These are phyloP conservation scores for Drosophila borborema DNA, from an alignment of 2,888 invertebrate species.

Conservation along the genomic window DNA sequence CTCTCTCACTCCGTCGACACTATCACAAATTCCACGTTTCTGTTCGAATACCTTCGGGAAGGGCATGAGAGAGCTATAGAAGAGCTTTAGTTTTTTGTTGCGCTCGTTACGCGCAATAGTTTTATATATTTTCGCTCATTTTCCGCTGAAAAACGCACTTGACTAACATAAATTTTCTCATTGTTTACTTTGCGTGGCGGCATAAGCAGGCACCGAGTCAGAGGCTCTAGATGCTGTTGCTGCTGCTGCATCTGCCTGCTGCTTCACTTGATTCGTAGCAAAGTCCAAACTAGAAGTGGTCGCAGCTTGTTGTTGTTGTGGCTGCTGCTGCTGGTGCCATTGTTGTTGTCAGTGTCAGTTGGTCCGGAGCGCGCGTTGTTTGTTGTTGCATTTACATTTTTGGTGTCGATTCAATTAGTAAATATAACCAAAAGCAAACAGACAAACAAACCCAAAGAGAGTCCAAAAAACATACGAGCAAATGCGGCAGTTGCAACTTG, in stretches of 20 bases:
- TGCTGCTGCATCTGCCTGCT: slow-evolving; percentile 60
- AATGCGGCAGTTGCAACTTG: slow-evolving; percentile 49
- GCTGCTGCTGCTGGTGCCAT: slow-evolving; percentile 33
- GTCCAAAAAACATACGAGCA: slow-evolving; percentile 43
- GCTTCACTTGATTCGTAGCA: slow-evolving; percentile 43
- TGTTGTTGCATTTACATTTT: slow-evolving; percentile 83
- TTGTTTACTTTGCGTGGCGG: slow-evolving; percentile 67
- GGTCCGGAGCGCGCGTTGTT: slow-evolving; percentile 59
- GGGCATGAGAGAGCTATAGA: background rate
- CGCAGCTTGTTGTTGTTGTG: slow-evolving; percentile 34
- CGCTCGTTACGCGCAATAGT: slow-evolving; percentile 71
- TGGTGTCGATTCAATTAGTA: slow-evolving; percentile 85
- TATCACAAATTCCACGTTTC: background rate
- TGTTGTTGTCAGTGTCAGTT: slow-evolving; percentile 60
- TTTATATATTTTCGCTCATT: slow-evolving; percentile 73
- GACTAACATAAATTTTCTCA: slow-evolving; percentile 80
- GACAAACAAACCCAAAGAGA: slow-evolving; percentile 64
- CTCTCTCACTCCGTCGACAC: background rate
- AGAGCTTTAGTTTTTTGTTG: slow-evolving; percentile 11
- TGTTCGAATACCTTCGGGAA: background rate
- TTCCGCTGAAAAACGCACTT: slow-evolving; percentile 77
- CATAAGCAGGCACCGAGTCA: slow-evolving; percentile 10
- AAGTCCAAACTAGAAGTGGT: slow-evolving; percentile 65
- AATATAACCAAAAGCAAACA: slow-evolving; percentile 83
- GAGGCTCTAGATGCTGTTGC: slow-evolving; percentile 19